Conservation (phyloP, 2,113 vertebrate species). For the Strix aluco region DNA sequence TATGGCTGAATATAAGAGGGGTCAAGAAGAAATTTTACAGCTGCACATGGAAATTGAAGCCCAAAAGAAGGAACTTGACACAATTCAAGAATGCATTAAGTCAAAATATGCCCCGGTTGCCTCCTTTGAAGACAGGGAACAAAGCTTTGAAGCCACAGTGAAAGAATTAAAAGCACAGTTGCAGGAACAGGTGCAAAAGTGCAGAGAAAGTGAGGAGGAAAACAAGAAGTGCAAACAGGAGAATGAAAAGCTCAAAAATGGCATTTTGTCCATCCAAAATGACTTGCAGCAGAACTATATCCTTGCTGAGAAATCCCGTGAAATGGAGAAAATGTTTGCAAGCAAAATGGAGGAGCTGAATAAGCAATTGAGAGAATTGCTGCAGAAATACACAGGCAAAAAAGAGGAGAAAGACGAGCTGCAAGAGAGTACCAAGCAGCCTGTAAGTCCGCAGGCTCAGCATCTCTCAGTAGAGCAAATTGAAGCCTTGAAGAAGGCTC, state of each 20-base stretch:
- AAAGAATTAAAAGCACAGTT: constrained; percentile 77
- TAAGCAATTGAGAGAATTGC: constrained; percentile 71
- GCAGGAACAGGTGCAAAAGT: constrained; percentile 70
- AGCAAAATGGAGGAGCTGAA: constrained; percentile 70
- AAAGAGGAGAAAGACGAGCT: constrained; percentile 66
- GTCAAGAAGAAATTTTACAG: constrained; percentile 77
- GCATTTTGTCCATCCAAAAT: constrained; percentile 74
- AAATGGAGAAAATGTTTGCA: constrained; percentile 70
- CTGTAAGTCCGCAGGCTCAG: background rate
- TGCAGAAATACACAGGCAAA: constrained; percentile 67
- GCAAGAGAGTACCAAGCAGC: constrained; percentile 61
- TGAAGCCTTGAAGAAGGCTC: constrained; percentile 75
- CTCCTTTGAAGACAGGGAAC: constrained; percentile 81
- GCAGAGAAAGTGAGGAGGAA: constrained; percentile 63
- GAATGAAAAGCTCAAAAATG: constrained; percentile 73
- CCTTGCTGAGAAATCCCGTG: constrained; percentile 72
- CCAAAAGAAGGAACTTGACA: constrained; percentile 90
- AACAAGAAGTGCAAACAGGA: constrained; percentile 66
- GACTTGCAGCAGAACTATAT: constrained; percentile 74
- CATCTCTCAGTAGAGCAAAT: constrained; percentile 63
- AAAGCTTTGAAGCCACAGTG: constrained; percentile 70
- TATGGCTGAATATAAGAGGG: constrained; percentile 46
- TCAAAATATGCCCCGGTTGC: constrained; percentile 84
- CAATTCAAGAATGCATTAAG: constrained; percentile 89
- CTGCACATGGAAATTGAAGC: constrained; percentile 85